These are phyloP conservation scores for Himalopsyche anomala DNA, from an alignment of 2,888 invertebrate species.

Conservation along the genomic window DNA sequence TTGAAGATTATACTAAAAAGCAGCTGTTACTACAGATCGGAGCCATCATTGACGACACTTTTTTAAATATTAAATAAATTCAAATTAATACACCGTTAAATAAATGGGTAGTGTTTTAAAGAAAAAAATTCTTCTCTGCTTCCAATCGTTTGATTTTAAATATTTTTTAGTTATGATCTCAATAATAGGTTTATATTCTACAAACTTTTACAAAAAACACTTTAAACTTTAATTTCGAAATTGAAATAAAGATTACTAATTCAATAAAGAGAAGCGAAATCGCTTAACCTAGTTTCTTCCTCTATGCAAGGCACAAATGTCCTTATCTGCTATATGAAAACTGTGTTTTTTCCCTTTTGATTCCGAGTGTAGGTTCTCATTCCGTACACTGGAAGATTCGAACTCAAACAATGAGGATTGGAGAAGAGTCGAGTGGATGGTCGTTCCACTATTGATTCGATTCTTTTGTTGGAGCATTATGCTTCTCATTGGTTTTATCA, in stretches of 20 bases:
- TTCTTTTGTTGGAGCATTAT: conserved; percentile 6
- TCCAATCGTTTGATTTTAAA: too few species aligned
- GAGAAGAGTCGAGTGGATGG: conserved; percentile 10
- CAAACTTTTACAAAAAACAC: too few species aligned
- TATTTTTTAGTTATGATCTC: too few species aligned
- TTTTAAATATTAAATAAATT: too few species aligned
- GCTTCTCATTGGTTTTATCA: background rate
- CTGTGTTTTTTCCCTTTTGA: conserved; percentile 8
- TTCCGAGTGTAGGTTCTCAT: background rate
- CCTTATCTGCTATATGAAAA: conserved; percentile 15
- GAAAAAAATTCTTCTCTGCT: too few species aligned
- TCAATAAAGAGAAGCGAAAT: background rate
- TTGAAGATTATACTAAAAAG: too few species aligned
- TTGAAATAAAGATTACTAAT: background rate
- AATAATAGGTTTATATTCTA: too few species aligned
- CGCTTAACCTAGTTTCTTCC: background rate
- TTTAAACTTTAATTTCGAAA: too few species aligned
- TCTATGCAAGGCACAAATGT: background rate
- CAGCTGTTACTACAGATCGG: too few species aligned
- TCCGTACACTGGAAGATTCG: background rate
- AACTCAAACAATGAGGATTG: conserved; percentile 4
- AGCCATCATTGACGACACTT: too few species aligned
- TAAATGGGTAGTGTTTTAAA: too few species aligned
- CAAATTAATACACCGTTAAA: too few species aligned
- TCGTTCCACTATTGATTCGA: conserved; percentile 30